A percentile compares a stretch with the other conserved stretches of the same genome.
Evolutionary conservation across 2,797 vertebrate genomes (phyloP).

Genomic region (Setipinna tenuifilis): DNA sequence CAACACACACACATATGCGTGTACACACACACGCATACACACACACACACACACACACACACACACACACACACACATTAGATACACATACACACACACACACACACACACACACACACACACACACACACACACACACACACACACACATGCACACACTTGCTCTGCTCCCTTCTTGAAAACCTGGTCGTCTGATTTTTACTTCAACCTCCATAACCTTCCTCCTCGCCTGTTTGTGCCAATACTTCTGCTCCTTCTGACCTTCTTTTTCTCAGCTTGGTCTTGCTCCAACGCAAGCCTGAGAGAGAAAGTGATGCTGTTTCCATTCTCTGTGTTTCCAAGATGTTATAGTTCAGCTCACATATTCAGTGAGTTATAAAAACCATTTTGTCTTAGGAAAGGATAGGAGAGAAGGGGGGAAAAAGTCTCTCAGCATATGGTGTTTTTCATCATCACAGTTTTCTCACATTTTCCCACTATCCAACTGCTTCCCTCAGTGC

Average conservation of each 20-base stretch:
- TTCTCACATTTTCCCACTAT: neutral
- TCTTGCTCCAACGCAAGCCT: neutral
- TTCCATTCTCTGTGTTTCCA: neutral
- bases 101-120: conserved; percentile 4
- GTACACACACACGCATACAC: conserved; percentile 41
- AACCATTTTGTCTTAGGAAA: neutral
- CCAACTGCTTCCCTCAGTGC: neutral
- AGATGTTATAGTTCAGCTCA: neutral
- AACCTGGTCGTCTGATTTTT: neutral
- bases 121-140: conserved; percentile 30
- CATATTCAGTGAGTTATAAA: neutral
- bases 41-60: neutral
- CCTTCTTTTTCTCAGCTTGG: neutral
- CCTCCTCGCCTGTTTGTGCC: neutral
- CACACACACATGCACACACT: neutral
- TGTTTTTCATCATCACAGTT: neutral
- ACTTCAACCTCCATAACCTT: neutral
- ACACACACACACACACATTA: neutral
- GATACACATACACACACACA: neutral
- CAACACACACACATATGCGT: neutral
- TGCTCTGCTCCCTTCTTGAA: neutral
- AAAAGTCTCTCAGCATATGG: neutral
- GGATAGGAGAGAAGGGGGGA: neutral
- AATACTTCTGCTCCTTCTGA: neutral
- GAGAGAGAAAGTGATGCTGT: neutral